Conservation (phyloP, 1,140 invertebrate genomes). For the Hyles vespertilio region DNA sequence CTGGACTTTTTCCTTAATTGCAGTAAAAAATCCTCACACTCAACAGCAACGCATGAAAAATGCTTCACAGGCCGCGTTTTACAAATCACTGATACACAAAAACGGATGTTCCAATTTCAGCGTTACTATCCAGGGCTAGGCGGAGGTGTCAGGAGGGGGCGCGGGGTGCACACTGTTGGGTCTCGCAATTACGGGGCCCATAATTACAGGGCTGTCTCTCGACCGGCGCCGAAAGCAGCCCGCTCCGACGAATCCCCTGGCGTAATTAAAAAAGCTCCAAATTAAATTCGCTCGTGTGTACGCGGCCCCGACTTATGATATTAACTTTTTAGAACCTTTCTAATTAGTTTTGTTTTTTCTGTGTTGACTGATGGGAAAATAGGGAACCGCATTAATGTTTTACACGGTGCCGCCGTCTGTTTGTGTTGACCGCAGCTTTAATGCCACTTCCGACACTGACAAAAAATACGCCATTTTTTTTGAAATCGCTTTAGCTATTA, state of each 20-base stretch:
- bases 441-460: neutral
- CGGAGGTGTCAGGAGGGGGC: constrained; percentile 27
- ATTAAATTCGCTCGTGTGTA: constrained; percentile 73
- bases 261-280: constrained; percentile 74
- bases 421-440: neutral
- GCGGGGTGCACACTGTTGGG: constrained; percentile 39
- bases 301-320: constrained; percentile 62
- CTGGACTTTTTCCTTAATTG: too few relatives aligned
- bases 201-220: constrained; percentile 69
- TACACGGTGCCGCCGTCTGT: constrained; percentile 3
- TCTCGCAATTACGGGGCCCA: constrained; percentile 64
- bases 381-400: constrained; percentile 22
- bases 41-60: too few relatives aligned
- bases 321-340: constrained; percentile 71
- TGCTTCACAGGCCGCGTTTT: too few relatives aligned
- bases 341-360: constrained; percentile 68
- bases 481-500: too few relatives aligned
- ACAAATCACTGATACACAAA: too few relatives aligned
- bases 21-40: too few relatives aligned
- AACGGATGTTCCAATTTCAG: too few relatives aligned
- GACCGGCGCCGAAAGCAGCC: constrained; percentile 66
- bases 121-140: constrained; percentile 44
- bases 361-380: constrained; percentile 35
- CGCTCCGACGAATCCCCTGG: constrained; percentile 47
- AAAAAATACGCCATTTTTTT: neutral